Percentiles rank a stretch among this genome's conserved stretches.
Evolutionary conservation across 1,140 invertebrate species (phyloP).

Genomic region (Chlorops oryzae): DNA sequence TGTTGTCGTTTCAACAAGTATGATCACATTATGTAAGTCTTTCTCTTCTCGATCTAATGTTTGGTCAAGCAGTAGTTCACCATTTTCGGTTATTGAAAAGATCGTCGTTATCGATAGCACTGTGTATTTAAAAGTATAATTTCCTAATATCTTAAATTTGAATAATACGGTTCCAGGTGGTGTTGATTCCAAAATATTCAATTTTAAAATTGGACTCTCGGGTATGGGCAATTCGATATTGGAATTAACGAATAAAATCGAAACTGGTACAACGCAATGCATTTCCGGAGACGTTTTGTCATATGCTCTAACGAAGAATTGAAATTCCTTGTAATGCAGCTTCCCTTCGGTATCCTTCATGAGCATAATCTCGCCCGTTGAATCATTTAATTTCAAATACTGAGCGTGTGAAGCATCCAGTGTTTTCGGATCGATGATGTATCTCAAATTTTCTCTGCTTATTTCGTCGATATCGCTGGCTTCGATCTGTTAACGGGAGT

Average conservation of each 20-base stretch:
- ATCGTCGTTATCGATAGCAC: slow-evolving; percentile 56
- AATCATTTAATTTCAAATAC: slow-evolving; percentile 61
- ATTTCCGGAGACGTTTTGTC: slow-evolving; percentile 66
- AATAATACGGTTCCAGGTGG: slow-evolving; percentile 61
- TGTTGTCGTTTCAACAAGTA: slow-evolving; percentile 73
- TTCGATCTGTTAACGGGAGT: no score
- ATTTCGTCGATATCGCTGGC: no score
- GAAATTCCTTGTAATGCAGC: slow-evolving; percentile 68
- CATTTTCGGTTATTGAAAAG: slow-evolving; percentile 68
- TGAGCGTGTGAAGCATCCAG: slow-evolving; percentile 55
- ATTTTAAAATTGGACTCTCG: slow-evolving; percentile 63
- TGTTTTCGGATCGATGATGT: slow-evolving; percentile 64
- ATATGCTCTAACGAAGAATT: slow-evolving; percentile 81
- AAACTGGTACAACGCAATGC: slow-evolving; percentile 72
- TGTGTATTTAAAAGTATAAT: slow-evolving; percentile 59
- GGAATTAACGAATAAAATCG: slow-evolving; percentile 66
- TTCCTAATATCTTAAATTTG: slow-evolving; percentile 54
- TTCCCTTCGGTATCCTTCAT: slow-evolving; percentile 10
- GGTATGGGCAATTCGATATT: slow-evolving; percentile 66
- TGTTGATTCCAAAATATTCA: slow-evolving; percentile 75
- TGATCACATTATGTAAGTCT: slow-evolving; percentile 67
- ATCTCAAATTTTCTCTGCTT: slow-evolving; percentile 61
- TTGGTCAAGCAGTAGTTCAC: slow-evolving; percentile 65
- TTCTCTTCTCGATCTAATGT: slow-evolving; percentile 71
- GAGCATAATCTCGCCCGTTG: slow-evolving; percentile 60